Base-by-base conservation (phyloP, 1,140 invertebrate genomes). In the Drosophila micromelanica region DNA sequence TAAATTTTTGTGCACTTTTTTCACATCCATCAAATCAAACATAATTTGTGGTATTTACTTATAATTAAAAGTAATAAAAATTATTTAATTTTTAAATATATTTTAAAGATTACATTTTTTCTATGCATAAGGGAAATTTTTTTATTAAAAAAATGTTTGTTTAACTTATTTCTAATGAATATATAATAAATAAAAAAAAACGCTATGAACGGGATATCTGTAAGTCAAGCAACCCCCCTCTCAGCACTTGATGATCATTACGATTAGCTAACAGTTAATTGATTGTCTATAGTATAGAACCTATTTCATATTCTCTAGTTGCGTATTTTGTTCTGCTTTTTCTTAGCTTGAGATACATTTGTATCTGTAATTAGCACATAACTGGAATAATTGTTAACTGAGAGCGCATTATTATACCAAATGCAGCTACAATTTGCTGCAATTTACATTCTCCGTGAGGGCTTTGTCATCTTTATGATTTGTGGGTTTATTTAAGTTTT, bases 361-460 rank as follows among this genome's bases (percentile, higher is more conserved):
- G 2, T 17, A 17, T 40, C 3, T 7, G 37, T n/a, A 55, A 55
- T 55, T 55, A 55, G 9, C 20, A 55, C 37, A 55, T 40, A 55
- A 15, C 32, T 5, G 35, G 35, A 15, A 38, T 54, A 54, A 54
- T 54, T 54, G 48, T 20, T 1, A 35, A 2, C 1, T 2, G 35
- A 8, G 17, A 17, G 43, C 15, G 37, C n/a, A 0, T 30, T 12
- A 56, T 56, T 43, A 43, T 17, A 2, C 13, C 37, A 3, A 56
- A 57, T 17, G 35, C 17, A 20, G 51, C 37, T 2, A 35, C 13
- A 17, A 40, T 42, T 32, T 5, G 11, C 40, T 30, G 9, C 5
- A 54, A 73, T 73, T 73, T 67, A 38, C 70, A 73, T 73, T 49
- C 11, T 3, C 30, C 27, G 17, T 27, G 9, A 54, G 32, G 30